phyloP scores from a whole-genome alignment of 2,797 vertebrate genomes.

The Leptodactylus fallax region DNA sequence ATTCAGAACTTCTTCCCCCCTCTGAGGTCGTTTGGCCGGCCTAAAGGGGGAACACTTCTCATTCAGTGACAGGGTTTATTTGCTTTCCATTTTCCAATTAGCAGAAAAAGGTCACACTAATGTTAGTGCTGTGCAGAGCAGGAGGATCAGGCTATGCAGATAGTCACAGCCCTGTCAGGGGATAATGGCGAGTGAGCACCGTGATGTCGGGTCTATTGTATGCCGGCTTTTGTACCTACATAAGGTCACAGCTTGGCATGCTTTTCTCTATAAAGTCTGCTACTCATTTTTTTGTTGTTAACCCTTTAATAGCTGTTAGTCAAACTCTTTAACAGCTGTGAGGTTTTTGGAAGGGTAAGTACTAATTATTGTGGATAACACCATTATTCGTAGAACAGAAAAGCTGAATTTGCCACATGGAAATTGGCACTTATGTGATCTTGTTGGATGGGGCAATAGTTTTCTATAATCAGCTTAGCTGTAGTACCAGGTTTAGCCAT shows the following conservation, averaged over 20 bases:
- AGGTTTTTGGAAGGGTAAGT: background rate
- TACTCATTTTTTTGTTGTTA: conserved; percentile 14
- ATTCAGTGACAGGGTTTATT: conserved; percentile 86
- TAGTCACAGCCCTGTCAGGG: conserved; percentile 78
- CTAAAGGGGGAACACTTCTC: conserved; percentile 84
- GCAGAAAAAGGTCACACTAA: conserved; percentile 80
- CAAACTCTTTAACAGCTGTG: background rate
- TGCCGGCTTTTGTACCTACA: conserved; percentile 33
- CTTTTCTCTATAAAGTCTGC: background rate
- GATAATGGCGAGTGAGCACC: conserved; percentile 67
- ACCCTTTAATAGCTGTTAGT: conserved; percentile 7
- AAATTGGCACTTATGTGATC: no score
- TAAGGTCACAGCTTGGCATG: conserved; percentile 24
- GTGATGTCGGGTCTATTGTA: conserved; percentile 33
- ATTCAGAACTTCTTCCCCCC: conserved; percentile 85
- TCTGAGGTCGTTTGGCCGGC: conserved; percentile 86
- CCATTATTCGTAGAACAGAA: no score
- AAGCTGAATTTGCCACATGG: no score
- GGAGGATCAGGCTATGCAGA: conserved; percentile 79
- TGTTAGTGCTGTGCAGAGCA: conserved; percentile 77
- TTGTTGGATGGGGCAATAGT: background rate
- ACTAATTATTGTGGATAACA: background rate
- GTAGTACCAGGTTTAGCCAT: background rate
- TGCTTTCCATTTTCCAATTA: conserved; percentile 87
- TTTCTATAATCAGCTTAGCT: background rate